Base-by-base conservation (phyloP, 2,797 vertebrate genomes). In the Pipistrellus pygmaeus region DNA sequence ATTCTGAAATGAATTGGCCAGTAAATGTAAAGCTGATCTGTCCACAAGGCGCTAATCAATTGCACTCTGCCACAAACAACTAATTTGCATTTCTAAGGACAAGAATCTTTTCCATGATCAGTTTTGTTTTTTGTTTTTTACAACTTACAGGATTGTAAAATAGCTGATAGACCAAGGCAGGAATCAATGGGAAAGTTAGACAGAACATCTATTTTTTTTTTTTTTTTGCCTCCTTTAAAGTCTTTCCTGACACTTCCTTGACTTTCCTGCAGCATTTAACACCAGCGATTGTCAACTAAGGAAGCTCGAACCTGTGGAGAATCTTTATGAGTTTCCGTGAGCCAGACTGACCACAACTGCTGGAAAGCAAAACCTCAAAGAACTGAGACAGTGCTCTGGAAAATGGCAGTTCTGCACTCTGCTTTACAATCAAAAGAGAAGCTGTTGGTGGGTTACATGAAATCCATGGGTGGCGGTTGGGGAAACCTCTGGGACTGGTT, bases 1-100 rank as follows among this genome's bases (percentile, higher is more conserved):
- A 91, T 92, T 94, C 73, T 41, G 44, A 93, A 73, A 77, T 69
- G 76, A 77, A 90, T 95, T 89, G 92, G 84, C 76, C 75, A 80
- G 89, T 46, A 78, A 23, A 84, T 51, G 53, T 38, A 76, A 71
- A 92, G 48, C 17, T 20, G 46, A 25, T 71, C 44, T 80, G 41
- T 82, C 69, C 77, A 87, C 35, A 62, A 48, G 64, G 35, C 5
- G 27, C 62, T 62, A 57, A 93, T 75, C 73, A 84, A 46, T 73
- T 68, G 72, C 55, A 57, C 75, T 73, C 46, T 13, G 64, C 27
- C 21, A 69, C 25, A 84, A 48, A 73, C 17, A 87, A 32, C 25
- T n/a, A 35, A 55, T 94, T 72, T 86, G 77, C 68, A 51, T 94
- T 64, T 80, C 72, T 55, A 15, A 48, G 68, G 71, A 68, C 48